Evolutionary conservation across 2,113 vertebrate species (phyloP), one percentile per base, ranked within the genome.

Genomic region (Gallinago media): DNA sequence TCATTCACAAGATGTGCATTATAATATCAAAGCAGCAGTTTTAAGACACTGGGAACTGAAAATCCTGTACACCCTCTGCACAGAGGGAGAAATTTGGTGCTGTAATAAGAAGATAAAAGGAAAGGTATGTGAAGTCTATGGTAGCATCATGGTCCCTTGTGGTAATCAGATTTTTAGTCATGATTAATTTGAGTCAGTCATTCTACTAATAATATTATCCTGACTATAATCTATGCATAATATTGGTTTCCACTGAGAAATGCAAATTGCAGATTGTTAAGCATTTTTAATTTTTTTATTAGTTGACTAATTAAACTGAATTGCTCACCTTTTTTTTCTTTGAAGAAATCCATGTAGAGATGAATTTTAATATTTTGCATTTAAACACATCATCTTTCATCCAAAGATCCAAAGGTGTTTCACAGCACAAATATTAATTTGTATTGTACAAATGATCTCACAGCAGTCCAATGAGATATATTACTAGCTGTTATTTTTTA

Each of bases 171-270:
- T 96, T 97, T 98, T 88, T 87, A 97, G 88, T 95, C 92, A 94
- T 95, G 86, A 96, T 97, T 98, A 96, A 98, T 98, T 97, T 97
- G 85, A 91, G 49, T 95, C 61, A 52, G 88, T 97, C 83, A 95
- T 94, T 96, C 49, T 87, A 27, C 70, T 97, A 96, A 96, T 95
- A 96, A 88, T 96, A 86, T 95, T 98, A 96, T 97, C 80, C 82
- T 84, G 88, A 63, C 49, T 94, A 67, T 94, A 97, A 97, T 97
- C 65, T 96, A 95, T 95, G 80, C 63, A 96, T 83, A 88, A 88
- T 92, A 96, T 66, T 88, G 27, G 7, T 92, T 97, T 98, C 90
- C 58, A 93, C 46, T 93, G 92, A 96, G 85, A 96, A 96, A 95
- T 93, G 42, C 82, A 90, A 96, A 96, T 94, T 89, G 58, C 26